Percentiles rank a stretch among this genome's conserved stretches.
Conservation (phyloP, 2,888 invertebrate species). For the Herminia tarsipennalis region DNA sequence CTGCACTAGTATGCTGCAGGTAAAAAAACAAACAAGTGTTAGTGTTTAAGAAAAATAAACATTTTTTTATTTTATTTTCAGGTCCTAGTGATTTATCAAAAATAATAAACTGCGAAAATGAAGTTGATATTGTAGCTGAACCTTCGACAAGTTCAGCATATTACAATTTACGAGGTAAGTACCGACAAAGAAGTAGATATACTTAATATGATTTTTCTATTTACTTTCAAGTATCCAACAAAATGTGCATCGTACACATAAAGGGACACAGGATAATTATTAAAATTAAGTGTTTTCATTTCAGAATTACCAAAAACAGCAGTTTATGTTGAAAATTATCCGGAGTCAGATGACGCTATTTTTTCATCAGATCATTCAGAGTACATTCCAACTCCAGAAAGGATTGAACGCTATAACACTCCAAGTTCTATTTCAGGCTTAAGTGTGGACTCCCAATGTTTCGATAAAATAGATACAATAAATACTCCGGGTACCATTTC, state of each 20-base stretch:
- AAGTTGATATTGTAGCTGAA: constrained; percentile 3
- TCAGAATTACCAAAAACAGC: constrained; percentile 8
- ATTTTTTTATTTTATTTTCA: not conserved
- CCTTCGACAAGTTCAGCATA: constrained; percentile 6
- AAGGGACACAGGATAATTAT: constrained; percentile 8
- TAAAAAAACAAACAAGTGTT: not conserved
- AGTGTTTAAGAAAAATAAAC: no score
- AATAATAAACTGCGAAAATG: constrained; percentile 7
- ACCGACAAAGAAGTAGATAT: constrained; percentile 7
- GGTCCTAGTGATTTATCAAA: constrained; percentile 2
- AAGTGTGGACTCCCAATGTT: constrained; percentile 12
- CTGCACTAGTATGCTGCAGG: not conserved
- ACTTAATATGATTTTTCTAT: no score
- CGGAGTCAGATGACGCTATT: not conserved
- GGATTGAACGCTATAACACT: constrained; percentile 1
- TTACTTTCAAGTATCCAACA: not conserved
- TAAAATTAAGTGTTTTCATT: constrained; percentile 7
- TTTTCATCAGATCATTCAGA: constrained; percentile 14
- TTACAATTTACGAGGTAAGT: constrained; percentile 11
- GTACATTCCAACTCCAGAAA: constrained; percentile 15
- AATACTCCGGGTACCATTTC: constrained; percentile 11
- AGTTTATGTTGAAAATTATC: constrained; percentile 3
- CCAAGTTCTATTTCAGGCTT: constrained; percentile 13
- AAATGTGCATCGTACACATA: not conserved
- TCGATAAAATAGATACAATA: constrained; percentile 7